Percentiles rank a stretch among this genome's conserved stretches.
These are phyloP conservation scores for Paracyclopina nana DNA, from an alignment of 1,140 invertebrate genomes.

Conservation along the genomic window DNA sequence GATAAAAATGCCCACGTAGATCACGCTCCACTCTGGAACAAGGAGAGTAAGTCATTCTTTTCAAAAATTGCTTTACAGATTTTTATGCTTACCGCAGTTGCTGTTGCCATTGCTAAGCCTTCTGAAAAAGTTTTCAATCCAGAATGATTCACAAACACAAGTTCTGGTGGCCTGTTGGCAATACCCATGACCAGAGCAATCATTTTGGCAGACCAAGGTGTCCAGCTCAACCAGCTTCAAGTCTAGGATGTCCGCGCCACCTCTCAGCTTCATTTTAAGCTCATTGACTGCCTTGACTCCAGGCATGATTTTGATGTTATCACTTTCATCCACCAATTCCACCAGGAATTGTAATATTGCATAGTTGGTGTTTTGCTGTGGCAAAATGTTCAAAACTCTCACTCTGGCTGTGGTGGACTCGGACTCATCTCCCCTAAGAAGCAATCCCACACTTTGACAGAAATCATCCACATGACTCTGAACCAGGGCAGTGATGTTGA, in stretches of 20 bases:
- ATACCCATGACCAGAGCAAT: conserved; percentile 73
- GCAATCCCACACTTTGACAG: not conserved
- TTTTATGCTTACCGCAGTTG: not conserved
- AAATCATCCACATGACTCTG: not conserved
- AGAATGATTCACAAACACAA: conserved; percentile 82
- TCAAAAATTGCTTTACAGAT: not conserved
- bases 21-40: conserved; percentile 56
- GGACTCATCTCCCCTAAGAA: not conserved
- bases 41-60: conserved; percentile 14
- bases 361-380: not conserved
- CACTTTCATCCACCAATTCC: not conserved
- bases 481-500: conserved; percentile 1
- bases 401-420: no score
- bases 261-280: conserved; percentile 22
- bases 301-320: not conserved
- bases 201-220: conserved; percentile 68
- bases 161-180: conserved; percentile 61
- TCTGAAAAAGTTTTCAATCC: conserved; percentile 63
- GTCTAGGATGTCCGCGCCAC: conserved; percentile 48
- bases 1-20: conserved; percentile 58
- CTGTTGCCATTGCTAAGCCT: conserved; percentile 21
- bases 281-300: conserved; percentile 1
- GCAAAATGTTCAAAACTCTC: not conserved
- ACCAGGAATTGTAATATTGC: no score
- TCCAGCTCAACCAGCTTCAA: conserved; percentile 50